A percentile compares a stretch with the other conserved stretches of the same genome.
Conservation (phyloP, 2,888 invertebrate genomes). For the Lissocephala sabroskyi region DNA sequence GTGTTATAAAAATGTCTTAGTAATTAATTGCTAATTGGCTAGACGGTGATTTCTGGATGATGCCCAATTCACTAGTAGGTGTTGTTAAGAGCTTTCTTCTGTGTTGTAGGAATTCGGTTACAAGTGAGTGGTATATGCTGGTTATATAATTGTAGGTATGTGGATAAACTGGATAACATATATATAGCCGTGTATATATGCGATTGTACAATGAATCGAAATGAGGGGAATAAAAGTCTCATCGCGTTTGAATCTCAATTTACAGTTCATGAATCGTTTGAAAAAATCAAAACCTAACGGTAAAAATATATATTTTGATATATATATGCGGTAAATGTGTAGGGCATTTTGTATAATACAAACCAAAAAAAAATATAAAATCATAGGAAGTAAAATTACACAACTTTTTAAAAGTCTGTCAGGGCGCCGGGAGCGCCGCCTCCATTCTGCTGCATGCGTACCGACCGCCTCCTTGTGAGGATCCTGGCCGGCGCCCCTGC, state of each 20-base stretch:
- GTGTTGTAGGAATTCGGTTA: too few relatives aligned
- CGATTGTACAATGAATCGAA: background rate
- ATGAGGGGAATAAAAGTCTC: background rate
- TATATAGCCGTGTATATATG: slow-evolving; percentile 14
- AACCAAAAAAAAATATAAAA: too few relatives aligned
- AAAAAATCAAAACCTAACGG: slow-evolving; percentile 27
- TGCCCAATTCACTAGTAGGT: too few relatives aligned
- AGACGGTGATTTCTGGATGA: slow-evolving; percentile 36
- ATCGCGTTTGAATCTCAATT: background rate
- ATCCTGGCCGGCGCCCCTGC: slow-evolving; percentile 39
- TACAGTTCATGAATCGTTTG: slow-evolving; percentile 9
- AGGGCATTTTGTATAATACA: background rate
- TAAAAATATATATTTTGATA: slow-evolving; percentile 15
- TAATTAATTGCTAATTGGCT: slow-evolving; percentile 33
- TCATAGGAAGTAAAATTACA: slow-evolving; percentile 13
- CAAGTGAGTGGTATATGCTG: too few relatives aligned
- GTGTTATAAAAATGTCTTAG: slow-evolving; percentile 55
- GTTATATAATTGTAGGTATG: too few relatives aligned
- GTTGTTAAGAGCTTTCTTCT: too few relatives aligned
- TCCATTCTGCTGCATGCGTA: slow-evolving; percentile 63
- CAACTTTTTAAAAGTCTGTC: slow-evolving; percentile 14
- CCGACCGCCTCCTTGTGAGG: slow-evolving; percentile 61
- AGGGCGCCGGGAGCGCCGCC: slow-evolving; percentile 9
- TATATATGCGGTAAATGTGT: slow-evolving; percentile 21
- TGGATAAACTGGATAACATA: slow-evolving; percentile 19